Percentiles rank a stretch among this genome's conserved stretches.
phyloP scores from a whole-genome alignment of 1,140 invertebrate genomes.

The Cryptotermes secundus region DNA sequence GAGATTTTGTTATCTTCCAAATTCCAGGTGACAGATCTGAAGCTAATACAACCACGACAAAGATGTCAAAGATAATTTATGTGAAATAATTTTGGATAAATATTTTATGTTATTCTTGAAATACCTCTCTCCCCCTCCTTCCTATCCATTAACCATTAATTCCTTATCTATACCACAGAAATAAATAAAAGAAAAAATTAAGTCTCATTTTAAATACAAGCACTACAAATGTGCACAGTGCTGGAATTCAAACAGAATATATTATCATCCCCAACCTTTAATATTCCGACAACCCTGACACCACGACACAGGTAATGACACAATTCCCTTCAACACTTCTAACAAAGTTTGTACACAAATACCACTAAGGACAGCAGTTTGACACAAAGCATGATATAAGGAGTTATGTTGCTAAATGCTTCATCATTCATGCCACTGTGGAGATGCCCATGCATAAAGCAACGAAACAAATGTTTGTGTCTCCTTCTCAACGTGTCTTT shows the following conservation, averaged over 20 bases:
- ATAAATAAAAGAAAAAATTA: not conserved
- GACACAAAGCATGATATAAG: not conserved
- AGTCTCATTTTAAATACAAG: not conserved
- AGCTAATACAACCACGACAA: no score
- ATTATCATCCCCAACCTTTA: not conserved
- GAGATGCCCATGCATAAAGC: not conserved
- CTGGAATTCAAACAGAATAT: not conserved
- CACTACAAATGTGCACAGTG: not conserved
- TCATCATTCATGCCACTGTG: not conserved
- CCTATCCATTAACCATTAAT: not conserved
- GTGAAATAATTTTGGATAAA: no score
- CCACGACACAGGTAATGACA: not conserved
- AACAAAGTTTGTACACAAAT: not conserved
- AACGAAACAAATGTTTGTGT: not conserved
- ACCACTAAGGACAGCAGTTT: not conserved
- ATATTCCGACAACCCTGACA: slow-evolving; percentile 4
- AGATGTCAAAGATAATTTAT: no score
- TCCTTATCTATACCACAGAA: not conserved
- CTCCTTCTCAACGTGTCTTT: not conserved
- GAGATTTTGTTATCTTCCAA: no score
- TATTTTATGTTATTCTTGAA: no score
- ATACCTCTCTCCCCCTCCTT: not conserved
- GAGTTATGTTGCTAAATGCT: not conserved
- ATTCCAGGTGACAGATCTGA: no score
- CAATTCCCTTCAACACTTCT: not conserved